Evolutionary conservation across 2,797 vertebrate genomes (phyloP).

Genomic region (Megalops cyprinoides): DNA sequence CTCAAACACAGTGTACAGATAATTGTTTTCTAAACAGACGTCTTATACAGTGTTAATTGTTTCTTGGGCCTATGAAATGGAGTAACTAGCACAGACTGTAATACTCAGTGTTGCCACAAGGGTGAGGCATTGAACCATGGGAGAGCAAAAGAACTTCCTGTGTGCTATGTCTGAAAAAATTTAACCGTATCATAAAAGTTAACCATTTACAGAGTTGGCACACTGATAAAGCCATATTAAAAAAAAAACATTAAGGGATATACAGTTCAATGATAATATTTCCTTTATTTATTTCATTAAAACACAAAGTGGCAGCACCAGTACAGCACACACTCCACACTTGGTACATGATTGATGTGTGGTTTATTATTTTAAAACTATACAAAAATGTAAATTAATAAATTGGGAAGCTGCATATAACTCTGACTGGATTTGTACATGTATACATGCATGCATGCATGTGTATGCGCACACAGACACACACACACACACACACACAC

Average conservation of each 20-base stretch:
- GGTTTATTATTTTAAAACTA: background rate
- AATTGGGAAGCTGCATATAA: too few relatives aligned
- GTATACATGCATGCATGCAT: too few relatives aligned
- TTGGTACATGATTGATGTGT: background rate
- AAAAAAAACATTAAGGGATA: background rate
- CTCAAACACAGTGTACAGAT: too few relatives aligned
- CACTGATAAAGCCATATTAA: background rate
- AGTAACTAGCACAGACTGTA: background rate
- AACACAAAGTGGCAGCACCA: slow-evolving; percentile 1
- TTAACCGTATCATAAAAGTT: background rate
- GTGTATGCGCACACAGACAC: too few relatives aligned
- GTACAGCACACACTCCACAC: slow-evolving; percentile 20
- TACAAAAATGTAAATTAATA: background rate
- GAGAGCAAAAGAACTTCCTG: background rate
- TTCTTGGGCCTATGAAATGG: background rate
- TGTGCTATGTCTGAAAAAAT: background rate
- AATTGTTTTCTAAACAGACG: too few relatives aligned
- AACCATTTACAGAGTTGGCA: background rate
- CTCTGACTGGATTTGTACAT: too few relatives aligned
- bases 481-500: too few relatives aligned
- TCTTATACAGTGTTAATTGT: too few relatives aligned
- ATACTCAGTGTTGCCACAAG: slow-evolving; percentile 14
- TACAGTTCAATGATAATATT: slow-evolving; percentile 21
- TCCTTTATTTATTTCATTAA: slow-evolving; percentile 18
- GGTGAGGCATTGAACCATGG: slow-evolving; percentile 3